Evolutionary conservation across 2,797 vertebrate species (phyloP), one percentile per base, ranked within the genome.

Genomic region (Falco peregrinus): DNA sequence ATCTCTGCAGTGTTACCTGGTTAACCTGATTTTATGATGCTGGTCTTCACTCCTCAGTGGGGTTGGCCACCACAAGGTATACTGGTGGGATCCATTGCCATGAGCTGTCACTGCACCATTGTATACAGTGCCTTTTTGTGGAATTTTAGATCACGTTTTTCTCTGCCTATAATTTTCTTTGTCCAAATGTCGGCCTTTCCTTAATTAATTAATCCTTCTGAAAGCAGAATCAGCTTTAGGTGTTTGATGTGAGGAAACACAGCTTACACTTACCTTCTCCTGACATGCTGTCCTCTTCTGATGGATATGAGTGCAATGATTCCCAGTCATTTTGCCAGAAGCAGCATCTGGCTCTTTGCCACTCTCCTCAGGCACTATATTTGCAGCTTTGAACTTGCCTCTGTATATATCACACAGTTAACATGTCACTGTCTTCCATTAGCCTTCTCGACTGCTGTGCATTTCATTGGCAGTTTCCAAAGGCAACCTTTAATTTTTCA

Each of bases 301-400:
- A 93, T 82, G 68, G 91, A 93, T 93, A 80, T 47, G 86, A 70
- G 77, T 70, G 84, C 65, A 90, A 28, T 47, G 79, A 84, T 95
- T 96, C 61, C 75, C 25, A 39, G 71, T 31, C 33, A 0, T 61
- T n/a, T 94, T 96, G 90, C 87, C 94, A 96, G 89, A 57, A 96
- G 85, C 83, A 91, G 93, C 92, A 94, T 97, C 87, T 96, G 96
- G 87, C 76, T 86, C 79, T 84, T 94, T 1, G 13, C 84, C 61
- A 63, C 53, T 68, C 80, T 93, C 79, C 80, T 97, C 79, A 83
- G 93, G 93, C 95, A 48, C 93, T 95, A 0, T 90, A 70, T 92
- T 94, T 95, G 90, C 69, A 89, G 77, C 51, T 93, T 96, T 84
- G 87, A 96, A 87, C 80, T 90, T 87, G 24, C 84, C 65, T 95